A percentile compares a stretch with the other conserved stretches of the same genome.
phyloP scores from a whole-genome alignment of 2,797 vertebrate genomes.

The Acanthurus tractus region DNA sequence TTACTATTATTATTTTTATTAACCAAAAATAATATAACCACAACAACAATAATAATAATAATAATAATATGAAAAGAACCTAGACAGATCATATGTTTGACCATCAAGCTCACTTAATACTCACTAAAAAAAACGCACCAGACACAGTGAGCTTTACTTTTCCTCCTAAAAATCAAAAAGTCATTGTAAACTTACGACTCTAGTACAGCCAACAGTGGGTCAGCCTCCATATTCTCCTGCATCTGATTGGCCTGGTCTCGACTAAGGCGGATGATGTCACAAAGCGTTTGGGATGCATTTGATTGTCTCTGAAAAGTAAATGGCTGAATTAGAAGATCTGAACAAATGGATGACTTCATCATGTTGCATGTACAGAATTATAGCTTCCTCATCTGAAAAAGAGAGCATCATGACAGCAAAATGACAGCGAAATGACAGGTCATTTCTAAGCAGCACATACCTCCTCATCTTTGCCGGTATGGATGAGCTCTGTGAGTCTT shows the following conservation, averaged over 20 bases:
- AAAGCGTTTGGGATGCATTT: constrained; percentile 97
- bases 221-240: constrained; percentile 90
- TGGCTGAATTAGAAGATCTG: background rate
- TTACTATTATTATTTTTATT: too few species aligned
- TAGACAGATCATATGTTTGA: too few species aligned
- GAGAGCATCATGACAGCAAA: background rate
- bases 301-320: constrained; percentile 89
- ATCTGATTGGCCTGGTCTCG: constrained; percentile 96
- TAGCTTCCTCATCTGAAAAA: background rate
- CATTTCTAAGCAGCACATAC: constrained; percentile 80
- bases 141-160: background rate
- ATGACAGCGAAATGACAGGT: background rate
- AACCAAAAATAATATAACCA: too few species aligned
- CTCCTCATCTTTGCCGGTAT: constrained; percentile 93
- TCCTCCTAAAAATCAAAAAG: background rate
- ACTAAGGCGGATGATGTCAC: constrained; percentile 96
- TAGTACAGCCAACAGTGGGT: constrained; percentile 92
- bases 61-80: too few species aligned
- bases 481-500: constrained; percentile 94
- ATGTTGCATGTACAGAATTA: background rate
- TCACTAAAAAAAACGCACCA: background rate
- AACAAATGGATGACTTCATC: background rate
- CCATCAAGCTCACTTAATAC: too few species aligned
- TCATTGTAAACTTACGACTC: constrained; percentile 91
- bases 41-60: too few species aligned